Conservation (phyloP, 2,113 vertebrate genomes). For the Neotoma lepida region DNA sequence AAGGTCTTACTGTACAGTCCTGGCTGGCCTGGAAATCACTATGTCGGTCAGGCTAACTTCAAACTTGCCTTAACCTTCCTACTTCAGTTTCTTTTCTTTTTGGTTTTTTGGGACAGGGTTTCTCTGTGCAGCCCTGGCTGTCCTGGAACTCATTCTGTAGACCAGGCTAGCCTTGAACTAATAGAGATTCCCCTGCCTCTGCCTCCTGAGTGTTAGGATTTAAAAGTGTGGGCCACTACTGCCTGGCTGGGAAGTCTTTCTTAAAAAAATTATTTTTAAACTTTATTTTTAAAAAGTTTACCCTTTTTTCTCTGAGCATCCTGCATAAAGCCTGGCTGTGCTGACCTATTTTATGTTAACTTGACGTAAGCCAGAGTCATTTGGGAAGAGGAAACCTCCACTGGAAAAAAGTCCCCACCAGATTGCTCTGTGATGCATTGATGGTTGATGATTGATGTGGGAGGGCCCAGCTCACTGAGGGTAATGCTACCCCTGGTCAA, state of each 20-base stretch:
- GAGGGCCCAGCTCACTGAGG: neutral
- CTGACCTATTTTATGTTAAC: neutral
- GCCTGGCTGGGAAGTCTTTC: neutral
- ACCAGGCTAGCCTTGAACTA: neutral
- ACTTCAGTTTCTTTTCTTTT: neutral
- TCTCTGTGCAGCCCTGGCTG: neutral
- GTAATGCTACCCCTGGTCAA: neutral
- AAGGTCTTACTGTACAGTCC: neutral
- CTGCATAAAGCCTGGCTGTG: neutral
- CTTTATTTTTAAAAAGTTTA: neutral
- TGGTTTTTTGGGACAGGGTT: neutral
- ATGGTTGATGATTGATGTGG: neutral
- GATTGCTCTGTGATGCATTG: no score
- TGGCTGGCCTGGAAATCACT: neutral
- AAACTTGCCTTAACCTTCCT: neutral
- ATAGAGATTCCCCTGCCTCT: neutral
- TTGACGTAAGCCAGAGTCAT: neutral
- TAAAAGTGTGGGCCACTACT: neutral
- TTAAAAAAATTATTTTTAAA: neutral
- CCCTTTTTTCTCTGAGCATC: neutral
- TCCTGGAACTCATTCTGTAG: neutral
- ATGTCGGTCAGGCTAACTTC: neutral
- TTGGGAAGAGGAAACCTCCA: neutral
- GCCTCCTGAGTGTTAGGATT: neutral
- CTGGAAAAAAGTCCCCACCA: no score